phyloP scores from a whole-genome alignment of 2,113 vertebrate genomes.

The Ahaetulla prasina region DNA sequence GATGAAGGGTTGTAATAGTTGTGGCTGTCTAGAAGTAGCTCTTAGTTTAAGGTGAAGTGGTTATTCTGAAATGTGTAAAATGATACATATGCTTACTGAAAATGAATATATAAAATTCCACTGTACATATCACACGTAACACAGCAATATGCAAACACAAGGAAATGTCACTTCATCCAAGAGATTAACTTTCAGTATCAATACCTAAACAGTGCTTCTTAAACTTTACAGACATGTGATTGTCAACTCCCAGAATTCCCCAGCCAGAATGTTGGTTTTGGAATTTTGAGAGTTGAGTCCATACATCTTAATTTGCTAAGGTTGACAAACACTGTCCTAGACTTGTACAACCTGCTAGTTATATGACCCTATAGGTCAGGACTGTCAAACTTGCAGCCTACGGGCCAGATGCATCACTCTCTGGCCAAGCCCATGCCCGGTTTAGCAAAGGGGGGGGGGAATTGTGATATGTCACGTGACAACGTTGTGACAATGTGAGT shows the following conservation, averaged over 20 bases:
- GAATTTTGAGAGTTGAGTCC: neutral
- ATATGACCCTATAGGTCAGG: too few species aligned
- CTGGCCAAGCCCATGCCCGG: too few species aligned
- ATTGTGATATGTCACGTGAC: fast-evolving
- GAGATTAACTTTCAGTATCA: slow-evolving; percentile 10
- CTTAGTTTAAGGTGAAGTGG: slow-evolving; percentile 39
- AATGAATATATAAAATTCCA: neutral
- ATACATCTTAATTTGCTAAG: neutral
- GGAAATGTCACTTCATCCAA: slow-evolving; percentile 42
- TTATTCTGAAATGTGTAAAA: slow-evolving; percentile 41
- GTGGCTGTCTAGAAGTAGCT: slow-evolving; percentile 40
- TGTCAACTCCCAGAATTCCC: neutral
- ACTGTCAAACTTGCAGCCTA: too few species aligned
- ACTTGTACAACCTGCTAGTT: neutral
- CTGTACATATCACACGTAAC: slow-evolving; percentile 4
- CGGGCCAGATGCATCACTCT: too few species aligned
- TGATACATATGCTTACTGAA: slow-evolving; percentile 15
- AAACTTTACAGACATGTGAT: neutral
- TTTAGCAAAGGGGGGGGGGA: too few species aligned
- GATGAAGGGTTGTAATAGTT: slow-evolving; percentile 54
- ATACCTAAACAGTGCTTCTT: neutral
- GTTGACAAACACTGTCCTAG: neutral
- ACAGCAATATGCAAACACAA: neutral
- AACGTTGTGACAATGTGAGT: too few species aligned
- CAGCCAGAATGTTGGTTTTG: neutral